These are phyloP conservation scores for Microchrysa polita DNA, from an alignment of 2,888 invertebrate genomes.

Conservation along the genomic window DNA sequence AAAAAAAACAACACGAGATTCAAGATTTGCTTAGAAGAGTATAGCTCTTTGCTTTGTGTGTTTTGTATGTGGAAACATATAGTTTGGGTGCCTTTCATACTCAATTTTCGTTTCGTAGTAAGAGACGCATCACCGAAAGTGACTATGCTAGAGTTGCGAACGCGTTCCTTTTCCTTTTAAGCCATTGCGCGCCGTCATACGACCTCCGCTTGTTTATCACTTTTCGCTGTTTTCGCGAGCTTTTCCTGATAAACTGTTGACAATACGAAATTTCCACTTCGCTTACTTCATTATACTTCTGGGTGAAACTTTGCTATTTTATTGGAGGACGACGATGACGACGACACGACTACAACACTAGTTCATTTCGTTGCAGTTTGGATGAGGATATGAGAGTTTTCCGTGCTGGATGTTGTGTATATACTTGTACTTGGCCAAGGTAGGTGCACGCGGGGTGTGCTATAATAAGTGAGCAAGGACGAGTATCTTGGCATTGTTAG, in stretches of 20 bases:
- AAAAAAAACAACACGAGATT: constrained; percentile 4
- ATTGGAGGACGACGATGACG: constrained; percentile 11
- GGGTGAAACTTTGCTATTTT: constrained; percentile 21
- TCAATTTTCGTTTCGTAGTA: no score
- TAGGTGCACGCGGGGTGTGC: not conserved
- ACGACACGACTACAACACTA: no score
- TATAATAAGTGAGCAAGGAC: constrained; percentile 1
- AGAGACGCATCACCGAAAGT: not conserved
- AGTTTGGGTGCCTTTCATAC: not conserved
- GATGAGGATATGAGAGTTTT: constrained; percentile 19
- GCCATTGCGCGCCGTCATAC: no score
- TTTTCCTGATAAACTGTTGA: constrained; percentile 32
- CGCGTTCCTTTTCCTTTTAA: constrained; percentile 12
- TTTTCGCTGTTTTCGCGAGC: constrained; percentile 12
- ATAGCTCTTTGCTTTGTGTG: constrained; percentile 14
- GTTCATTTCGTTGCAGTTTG: constrained; percentile 27
- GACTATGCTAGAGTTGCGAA: constrained; percentile 4
- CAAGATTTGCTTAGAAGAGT: constrained; percentile 32
- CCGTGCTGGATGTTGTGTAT: not conserved
- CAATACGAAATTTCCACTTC: constrained; percentile 36
- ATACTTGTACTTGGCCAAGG: not conserved
- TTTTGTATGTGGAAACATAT: not conserved
- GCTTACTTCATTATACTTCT: constrained; percentile 29
- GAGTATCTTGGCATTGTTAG: not conserved
- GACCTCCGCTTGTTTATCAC: constrained; percentile 6